Evolutionary conservation across 2,797 vertebrate genomes (phyloP), one percentile per base, ranked within the genome.

Genomic region (Naso thynnoides): DNA sequence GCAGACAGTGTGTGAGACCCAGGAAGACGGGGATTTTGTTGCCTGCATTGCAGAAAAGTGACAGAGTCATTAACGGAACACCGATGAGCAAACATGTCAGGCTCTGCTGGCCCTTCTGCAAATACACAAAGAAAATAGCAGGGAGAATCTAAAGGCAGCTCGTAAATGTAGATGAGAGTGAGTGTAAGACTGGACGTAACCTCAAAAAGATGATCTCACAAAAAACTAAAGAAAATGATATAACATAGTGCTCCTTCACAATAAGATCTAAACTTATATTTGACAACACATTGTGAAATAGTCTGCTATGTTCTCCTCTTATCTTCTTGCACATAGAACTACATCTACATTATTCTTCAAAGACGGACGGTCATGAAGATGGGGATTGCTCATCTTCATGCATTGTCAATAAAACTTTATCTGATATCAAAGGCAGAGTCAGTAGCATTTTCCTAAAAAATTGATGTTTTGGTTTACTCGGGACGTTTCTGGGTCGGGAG

Each of bases 11-110:
- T 61, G 62, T 73, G 70, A 87, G 86, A 88, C 86, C 84, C 77
- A 88, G 93, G 94, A 94, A 95, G 93, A 94, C 92, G 70, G 78
- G 73, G 92, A 94, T 94, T 94, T 91, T 94, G 93, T 95, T 93
- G 93, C 88, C 89, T 91, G 90, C 91, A 78, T 70, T 86, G 83
- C 92, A 90, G 91, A 78, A 53, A 85, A 50, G 29, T 76, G 58
- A 85, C 63, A 58, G 77, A 81, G 57, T 74, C 66, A 76, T 77
- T 67, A 80, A 80, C 47, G 78, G 76, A 81, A 82, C 52, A 76
- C 16, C 54, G 70, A 63, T 13, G 44, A 67, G 84, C 23, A 62
- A 74, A 83, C 48, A 68, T n/a, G n/a, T n/a, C 70, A 45, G 71
- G 75, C 60, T 86, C 65, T 74, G 58, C 76, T 91, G 81, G 81